Evolutionary conservation across 2,797 vertebrate species (phyloP).

Genomic region (Coregonus sp.): DNA sequence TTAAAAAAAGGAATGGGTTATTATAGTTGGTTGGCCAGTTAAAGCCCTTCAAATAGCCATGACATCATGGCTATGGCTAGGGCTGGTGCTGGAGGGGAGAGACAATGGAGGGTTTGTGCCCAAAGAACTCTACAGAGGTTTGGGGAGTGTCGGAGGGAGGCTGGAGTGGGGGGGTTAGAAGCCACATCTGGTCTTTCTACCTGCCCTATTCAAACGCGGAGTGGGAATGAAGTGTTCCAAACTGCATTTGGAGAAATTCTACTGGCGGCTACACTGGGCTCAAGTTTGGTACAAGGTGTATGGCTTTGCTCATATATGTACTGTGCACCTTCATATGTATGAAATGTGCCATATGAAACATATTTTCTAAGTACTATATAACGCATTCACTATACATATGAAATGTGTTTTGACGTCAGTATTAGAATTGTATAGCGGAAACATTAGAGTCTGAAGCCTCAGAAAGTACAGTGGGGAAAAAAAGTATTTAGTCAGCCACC

Average conservation of each 20-base stretch:
- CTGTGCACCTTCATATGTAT: background rate
- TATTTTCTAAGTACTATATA: background rate
- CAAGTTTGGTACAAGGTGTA: conserved; percentile 29
- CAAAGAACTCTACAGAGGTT: conserved; percentile 67
- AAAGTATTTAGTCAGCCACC: too few relatives aligned
- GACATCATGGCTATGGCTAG: conserved; percentile 78
- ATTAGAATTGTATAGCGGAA: background rate
- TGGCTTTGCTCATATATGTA: background rate
- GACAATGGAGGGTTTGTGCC: conserved; percentile 79
- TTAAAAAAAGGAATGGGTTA: conserved; percentile 77
- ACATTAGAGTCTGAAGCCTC: background rate
- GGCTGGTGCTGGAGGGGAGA: conserved; percentile 71
- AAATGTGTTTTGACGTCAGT: conserved; percentile 7
- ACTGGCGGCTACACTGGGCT: conserved; percentile 28
- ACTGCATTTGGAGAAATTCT: conserved; percentile 44
- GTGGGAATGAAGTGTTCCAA: conserved; percentile 60
- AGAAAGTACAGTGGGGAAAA: background rate
- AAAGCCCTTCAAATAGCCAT: conserved; percentile 78
- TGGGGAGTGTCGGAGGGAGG: conserved; percentile 62
- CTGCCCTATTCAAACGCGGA: conserved; percentile 66
- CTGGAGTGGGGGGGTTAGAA: conserved; percentile 64
- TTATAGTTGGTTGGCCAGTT: conserved; percentile 82
- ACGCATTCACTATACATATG: background rate
- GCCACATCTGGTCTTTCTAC: conserved; percentile 77
- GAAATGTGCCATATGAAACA: background rate